Base-by-base conservation (phyloP, 2,888 invertebrate species). In the Mythimna pallens region DNA sequence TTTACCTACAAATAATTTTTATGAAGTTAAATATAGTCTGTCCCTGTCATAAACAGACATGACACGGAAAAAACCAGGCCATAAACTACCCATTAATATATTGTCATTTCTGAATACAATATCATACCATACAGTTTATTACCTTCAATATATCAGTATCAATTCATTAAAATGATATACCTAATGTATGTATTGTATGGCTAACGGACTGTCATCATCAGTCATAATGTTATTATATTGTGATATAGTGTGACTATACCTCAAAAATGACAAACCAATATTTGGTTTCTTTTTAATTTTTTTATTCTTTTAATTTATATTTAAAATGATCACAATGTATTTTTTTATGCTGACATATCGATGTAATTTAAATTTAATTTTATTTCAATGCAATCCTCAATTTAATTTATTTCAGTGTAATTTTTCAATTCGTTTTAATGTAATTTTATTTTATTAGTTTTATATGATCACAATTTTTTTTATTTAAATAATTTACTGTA, bases 111-210 rank as follows among this genome's bases (percentile, higher is more conserved):
- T 12, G 30, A 63, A 73, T 36, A 72, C 25, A 78, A 61, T 50
- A 59, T 58, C 25, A 64, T 14, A 55, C n/a, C 50, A 75, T 14
- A 40, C 36, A 47, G 30, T 76, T 68, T 68, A 65, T 62, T 54
- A 71, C 65, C n/a, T 3, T 17, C 65, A 67, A 80, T 79, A 65
- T 50, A 79, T 79, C 80, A 71, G 12, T 62, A 65, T 62, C 50
- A 71, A 43, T 62, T 34, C 25, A 43, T 55, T 25, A 43, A 34
- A 40, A 55, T 59, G 66, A 64, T 64, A 59, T 54, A 73, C 30
- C 30, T 30, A 30, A 30, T 57, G 62, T 20, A 12, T 30, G 30
- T 22, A 67, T 66, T 69, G 58, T 62, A 64, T 25, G 3, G 58
- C n/a, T 52, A n/a, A n/a, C 47, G 17, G 9, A 30, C 54, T 40